Base-by-base conservation (phyloP, 2,888 invertebrate species). In the Thymelicus lineola region DNA sequence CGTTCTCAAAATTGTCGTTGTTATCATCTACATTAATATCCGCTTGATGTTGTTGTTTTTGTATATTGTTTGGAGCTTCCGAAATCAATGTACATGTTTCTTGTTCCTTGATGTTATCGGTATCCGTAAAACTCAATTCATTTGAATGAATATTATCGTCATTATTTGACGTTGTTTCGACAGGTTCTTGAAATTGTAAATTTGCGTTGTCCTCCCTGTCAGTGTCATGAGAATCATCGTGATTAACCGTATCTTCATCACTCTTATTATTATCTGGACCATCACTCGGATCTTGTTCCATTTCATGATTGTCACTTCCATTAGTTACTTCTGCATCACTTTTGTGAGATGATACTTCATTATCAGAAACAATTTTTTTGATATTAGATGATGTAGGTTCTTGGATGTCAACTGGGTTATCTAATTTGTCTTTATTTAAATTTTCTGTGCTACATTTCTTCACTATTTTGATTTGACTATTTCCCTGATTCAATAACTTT, bases 381-480 rank as follows among this genome's bases (percentile, higher is more conserved):
- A 46, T 66, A 55, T 48, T 53, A 66, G 70, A 66, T 53, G 60
- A 53, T 48, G 69, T 59, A 57, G 53, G 36, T 48, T 74, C 72
- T 59, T 71, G 66, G 36, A 55, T 58, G 45, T 70, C 59, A 7
- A 59, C 38, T 17, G 70, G 53, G n/a, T 62, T 50, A 20, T 50
- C 65, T 14, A 71, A 74, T 50, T 70, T 71, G 45, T 79, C 74
- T 50, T 71, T 75, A 45, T 55, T 9, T 53, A 59, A 53, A 70
- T 71, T 73, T 61, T 79, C 77, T 48, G 74, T 61, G 62, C 75
- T 71, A 72, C 64, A 64, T 75, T 86, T 92, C 77, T 90, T 93
- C 28, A 69, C 57, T 0, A 90, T 89, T 85, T 89, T 90, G 72
- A 93, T 87, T 82, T 91, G 87, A 80, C 82, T 90, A 78, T 89